A percentile compares a stretch with the other conserved stretches of the same genome.
phyloP scores from a whole-genome alignment of 2,113 vertebrate genomes.

The Corythornis madagascariensis region DNA sequence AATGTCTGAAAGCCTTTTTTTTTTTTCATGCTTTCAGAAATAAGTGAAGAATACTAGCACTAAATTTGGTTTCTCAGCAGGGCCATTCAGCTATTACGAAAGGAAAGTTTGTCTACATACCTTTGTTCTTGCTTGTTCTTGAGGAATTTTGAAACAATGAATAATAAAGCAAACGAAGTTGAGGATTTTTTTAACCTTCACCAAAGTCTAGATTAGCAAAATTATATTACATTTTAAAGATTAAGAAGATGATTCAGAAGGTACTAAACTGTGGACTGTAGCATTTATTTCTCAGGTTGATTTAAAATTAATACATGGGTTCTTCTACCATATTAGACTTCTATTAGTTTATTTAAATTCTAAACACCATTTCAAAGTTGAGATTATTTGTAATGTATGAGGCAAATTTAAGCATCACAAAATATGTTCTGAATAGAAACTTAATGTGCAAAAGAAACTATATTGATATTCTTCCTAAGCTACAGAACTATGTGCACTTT shows the following conservation, averaged over 20 bases:
- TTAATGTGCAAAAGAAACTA: neutral
- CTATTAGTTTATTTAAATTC: neutral
- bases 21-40: neutral
- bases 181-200: too few species aligned
- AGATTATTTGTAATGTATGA: neutral
- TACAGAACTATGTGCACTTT: neutral
- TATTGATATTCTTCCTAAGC: neutral
- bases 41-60: neutral
- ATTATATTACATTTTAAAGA: neutral
- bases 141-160: neutral
- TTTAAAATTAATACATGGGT: neutral
- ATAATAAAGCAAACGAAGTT: neutral
- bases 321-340: neutral
- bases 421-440: neutral
- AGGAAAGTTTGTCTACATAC: neutral
- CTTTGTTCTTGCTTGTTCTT: neutral
- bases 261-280: neutral
- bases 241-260: neutral
- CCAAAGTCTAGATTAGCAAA: neutral
- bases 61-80: neutral
- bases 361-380: neutral
- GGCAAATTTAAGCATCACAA: neutral
- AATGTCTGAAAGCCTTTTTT: neutral
- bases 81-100: neutral
- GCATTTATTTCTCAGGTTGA: neutral